phyloP scores from a whole-genome alignment of 2,113 vertebrate species.

The Gulo gulo region DNA sequence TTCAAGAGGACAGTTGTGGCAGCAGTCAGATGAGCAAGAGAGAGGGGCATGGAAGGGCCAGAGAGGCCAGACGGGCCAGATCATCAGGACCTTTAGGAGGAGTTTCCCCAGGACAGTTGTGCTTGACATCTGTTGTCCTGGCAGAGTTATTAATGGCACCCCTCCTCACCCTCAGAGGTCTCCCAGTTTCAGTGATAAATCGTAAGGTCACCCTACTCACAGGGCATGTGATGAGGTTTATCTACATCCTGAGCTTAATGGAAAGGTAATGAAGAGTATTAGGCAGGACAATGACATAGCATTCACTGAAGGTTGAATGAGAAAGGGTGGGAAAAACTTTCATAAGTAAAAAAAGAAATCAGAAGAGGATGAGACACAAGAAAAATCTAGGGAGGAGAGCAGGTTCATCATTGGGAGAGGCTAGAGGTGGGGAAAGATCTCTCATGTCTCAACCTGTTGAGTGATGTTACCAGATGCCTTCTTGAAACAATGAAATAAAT shows the following conservation, averaged over 20 bases:
- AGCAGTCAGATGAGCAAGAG: not conserved
- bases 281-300: not conserved
- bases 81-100: not conserved
- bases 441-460: accelerated
- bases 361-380: not conserved
- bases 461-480: not conserved
- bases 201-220: not conserved
- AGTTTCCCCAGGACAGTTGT: not conserved
- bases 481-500: not conserved
- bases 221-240: not conserved
- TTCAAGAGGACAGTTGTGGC: not conserved
- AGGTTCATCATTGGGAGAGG: not conserved
- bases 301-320: not conserved
- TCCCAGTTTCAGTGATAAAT: not conserved
- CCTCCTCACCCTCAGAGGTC: not conserved
- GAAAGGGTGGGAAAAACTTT: not conserved
- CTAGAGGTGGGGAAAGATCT: not conserved
- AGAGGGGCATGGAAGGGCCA: not conserved
- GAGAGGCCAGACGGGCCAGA: not conserved
- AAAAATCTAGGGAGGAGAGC: not conserved
- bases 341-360: not conserved
- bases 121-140: not conserved
- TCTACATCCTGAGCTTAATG: not conserved
- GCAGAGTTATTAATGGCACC: not conserved
- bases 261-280: not conserved